Conservation (phyloP, 2,888 invertebrate species). For the Apamea crenata region DNA sequence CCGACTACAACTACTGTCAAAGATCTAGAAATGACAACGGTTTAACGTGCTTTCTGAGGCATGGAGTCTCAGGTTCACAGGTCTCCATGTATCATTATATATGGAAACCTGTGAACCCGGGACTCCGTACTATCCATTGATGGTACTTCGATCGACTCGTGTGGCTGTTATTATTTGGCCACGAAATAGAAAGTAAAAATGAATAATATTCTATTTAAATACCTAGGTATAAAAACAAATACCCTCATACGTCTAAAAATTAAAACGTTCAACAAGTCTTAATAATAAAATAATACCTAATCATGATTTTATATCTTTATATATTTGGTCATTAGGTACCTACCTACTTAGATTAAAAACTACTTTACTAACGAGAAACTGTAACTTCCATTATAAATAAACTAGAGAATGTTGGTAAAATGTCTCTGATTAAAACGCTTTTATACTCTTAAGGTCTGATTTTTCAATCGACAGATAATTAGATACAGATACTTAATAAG, state of each 20-base stretch:
- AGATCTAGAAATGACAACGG: no score
- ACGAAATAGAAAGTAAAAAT: not conserved
- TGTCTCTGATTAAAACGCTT: conserved; percentile 23
- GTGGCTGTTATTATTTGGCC: not conserved
- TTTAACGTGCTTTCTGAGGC: no score
- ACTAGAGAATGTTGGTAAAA: conserved; percentile 17
- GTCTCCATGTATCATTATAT: no score
- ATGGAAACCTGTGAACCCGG: no score
- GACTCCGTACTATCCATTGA: no score
- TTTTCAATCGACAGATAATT: no score
- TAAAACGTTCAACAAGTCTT: conserved; percentile 4
- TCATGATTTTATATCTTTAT: conserved; percentile 3
- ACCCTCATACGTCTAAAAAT: not conserved
- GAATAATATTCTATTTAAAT: not conserved
- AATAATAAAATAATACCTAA: conserved; percentile 4
- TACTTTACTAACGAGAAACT: conserved; percentile 11
- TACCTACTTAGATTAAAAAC: not conserved
- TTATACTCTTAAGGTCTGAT: not conserved
- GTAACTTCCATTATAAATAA: conserved; percentile 1
- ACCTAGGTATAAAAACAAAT: not conserved
- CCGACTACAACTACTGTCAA: no score
- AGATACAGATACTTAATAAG: no score
- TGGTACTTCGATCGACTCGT: no score
- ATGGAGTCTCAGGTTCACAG: no score
- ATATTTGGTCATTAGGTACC: conserved; percentile 32